phyloP scores from a whole-genome alignment of 2,113 vertebrate species.

The Muntiacus muntjak region DNA sequence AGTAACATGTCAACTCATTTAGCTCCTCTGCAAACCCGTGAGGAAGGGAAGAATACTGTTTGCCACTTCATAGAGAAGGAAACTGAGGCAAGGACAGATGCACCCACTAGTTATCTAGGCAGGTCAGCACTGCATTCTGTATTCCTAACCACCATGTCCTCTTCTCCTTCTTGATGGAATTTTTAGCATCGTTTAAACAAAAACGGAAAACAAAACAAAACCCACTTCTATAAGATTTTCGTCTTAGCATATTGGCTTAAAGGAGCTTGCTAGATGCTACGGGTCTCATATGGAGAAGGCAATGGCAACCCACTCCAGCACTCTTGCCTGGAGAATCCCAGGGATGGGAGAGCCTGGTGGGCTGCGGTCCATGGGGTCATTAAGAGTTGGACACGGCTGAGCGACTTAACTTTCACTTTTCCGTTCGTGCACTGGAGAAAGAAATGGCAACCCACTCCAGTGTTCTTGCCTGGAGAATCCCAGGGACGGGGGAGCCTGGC shows the following conservation, averaged over 20 bases:
- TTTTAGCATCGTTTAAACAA: neutral
- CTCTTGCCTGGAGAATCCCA: too few relatives aligned
- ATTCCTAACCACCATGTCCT: neutral
- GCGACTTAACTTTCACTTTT: too few relatives aligned
- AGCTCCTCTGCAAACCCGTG: fast-evolving
- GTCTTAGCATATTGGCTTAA: neutral
- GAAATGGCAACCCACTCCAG: too few relatives aligned
- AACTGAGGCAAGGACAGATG: neutral
- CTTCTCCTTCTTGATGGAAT: neutral
- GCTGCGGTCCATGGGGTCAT: too few relatives aligned
- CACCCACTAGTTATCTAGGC: too few relatives aligned
- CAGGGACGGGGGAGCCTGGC: too few relatives aligned
- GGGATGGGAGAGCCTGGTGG: too few relatives aligned
- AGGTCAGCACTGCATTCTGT: neutral
- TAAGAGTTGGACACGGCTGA: too few relatives aligned
- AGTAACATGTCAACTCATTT: neutral
- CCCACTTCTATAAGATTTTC: neutral
- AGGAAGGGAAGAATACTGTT: fast-evolving
- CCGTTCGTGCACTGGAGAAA: too few relatives aligned
- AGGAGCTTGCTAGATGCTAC: neutral
- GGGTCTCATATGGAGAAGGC: too few relatives aligned
- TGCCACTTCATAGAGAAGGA: neutral
- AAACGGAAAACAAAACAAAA: neutral
- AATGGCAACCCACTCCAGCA: too few relatives aligned
- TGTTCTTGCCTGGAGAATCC: too few relatives aligned